Conservation (phyloP, 2,888 invertebrate species). For the Alloscopus bannaensis region DNA sequence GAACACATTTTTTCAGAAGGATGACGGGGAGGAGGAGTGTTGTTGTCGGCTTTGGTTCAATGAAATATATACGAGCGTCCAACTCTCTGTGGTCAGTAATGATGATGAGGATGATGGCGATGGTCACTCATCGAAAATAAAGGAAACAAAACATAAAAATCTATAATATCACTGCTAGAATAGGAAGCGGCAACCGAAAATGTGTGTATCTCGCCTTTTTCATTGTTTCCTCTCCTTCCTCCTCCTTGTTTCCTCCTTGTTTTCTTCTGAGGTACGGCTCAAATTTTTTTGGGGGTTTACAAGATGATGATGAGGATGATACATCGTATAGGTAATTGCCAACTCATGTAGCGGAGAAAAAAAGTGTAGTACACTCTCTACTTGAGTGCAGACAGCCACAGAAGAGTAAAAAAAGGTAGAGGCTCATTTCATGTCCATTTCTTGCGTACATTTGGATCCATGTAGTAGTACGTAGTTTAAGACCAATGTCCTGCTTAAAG, state of each 20-base stretch:
- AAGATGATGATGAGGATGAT: not conserved
- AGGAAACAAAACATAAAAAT: not conserved
- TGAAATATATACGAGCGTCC: not conserved
- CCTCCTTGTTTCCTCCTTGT: conserved; percentile 21
- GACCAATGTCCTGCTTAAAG: conserved; percentile 45
- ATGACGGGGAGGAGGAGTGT: no score
- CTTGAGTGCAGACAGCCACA: not conserved
- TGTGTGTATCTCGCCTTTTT: not conserved
- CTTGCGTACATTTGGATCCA: not conserved
- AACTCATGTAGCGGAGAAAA: conserved; percentile 12
- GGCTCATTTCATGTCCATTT: not conserved
- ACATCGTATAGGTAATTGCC: conserved; percentile 20
- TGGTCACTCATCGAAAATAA: not conserved
- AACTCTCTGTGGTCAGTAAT: conserved; percentile 10
- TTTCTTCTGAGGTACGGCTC: conserved; percentile 26
- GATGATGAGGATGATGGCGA: not conserved
- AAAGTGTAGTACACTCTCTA: not conserved
- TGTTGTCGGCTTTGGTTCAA: conserved; percentile 4
- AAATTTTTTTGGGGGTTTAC: conserved; percentile 30
- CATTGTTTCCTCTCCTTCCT: not conserved
- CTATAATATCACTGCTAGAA: no score
- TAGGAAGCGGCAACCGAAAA: conserved; percentile 7
- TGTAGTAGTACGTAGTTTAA: conserved; percentile 4
- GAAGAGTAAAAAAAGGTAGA: no score
- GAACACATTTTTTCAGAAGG: no score